Conservation (phyloP, 2,797 vertebrate genomes). For the Margarornis squamiger region DNA sequence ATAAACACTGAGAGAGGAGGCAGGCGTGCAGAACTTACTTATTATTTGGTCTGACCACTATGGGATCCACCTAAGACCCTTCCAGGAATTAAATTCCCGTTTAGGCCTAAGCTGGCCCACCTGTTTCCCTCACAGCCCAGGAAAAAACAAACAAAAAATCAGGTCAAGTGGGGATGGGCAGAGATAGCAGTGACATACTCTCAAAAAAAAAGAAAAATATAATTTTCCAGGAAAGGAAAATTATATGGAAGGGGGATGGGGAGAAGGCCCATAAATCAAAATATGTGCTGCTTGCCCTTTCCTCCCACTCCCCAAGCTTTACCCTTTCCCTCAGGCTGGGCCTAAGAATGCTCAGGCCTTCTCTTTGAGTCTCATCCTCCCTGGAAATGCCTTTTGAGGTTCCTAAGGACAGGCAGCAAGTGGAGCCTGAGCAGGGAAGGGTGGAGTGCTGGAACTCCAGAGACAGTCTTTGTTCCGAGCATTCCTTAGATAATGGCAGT, state of each 20-base stretch:
- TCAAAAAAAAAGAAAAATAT: not conserved
- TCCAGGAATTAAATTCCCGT: not conserved
- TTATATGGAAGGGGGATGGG: rapidly evolving
- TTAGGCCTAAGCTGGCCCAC: not conserved
- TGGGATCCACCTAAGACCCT: not conserved
- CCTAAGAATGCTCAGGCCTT: not conserved
- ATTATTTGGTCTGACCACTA: not conserved
- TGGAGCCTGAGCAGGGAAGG: not conserved
- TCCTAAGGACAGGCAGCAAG: not conserved
- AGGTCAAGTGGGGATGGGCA: not conserved
- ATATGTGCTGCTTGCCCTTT: not conserved
- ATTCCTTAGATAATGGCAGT: slow-evolving; percentile 44
- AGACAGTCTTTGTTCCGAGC: slow-evolving; percentile 19
- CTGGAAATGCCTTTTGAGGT: not conserved
- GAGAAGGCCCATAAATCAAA: not conserved
- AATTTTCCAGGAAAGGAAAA: not conserved
- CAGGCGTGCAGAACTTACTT: not conserved
- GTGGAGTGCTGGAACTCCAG: slow-evolving; percentile 54
- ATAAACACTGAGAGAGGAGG: not conserved
- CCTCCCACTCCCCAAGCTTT: not conserved
- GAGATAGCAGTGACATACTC: not conserved
- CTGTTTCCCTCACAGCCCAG: not conserved
- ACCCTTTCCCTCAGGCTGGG: not conserved
- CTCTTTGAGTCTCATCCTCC: not conserved
- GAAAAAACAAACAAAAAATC: not conserved